Evolutionary conservation across 2,888 invertebrate species (phyloP).

Genomic region (Aphodius granarius): DNA sequence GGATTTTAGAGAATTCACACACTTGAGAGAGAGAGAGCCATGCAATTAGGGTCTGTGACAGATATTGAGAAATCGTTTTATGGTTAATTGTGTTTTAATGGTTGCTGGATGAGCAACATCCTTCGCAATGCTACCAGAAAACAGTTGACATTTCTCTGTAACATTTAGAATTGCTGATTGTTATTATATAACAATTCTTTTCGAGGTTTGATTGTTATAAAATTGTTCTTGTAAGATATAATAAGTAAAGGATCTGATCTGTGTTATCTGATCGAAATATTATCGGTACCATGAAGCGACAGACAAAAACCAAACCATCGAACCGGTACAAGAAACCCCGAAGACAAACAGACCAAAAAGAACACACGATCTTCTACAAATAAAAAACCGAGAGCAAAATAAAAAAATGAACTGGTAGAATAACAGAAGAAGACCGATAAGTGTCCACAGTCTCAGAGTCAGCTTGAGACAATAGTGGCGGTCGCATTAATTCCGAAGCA

Average conservation of each 20-base stretch:
- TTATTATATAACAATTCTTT: neutral
- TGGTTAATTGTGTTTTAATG: neutral
- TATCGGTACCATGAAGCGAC: neutral
- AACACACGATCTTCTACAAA: neutral
- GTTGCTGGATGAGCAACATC: neutral
- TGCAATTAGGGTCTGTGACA: neutral
- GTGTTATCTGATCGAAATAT: neutral
- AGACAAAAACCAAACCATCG: neutral
- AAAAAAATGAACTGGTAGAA: neutral
- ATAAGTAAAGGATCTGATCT: too few species aligned
- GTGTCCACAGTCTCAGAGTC: constrained; percentile 2
- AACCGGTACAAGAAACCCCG: neutral
- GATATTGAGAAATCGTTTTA: neutral
- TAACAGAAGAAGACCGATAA: constrained; percentile 9
- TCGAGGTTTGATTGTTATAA: too few species aligned
- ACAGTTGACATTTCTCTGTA: neutral
- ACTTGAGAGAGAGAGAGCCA: neutral
- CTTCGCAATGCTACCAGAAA: neutral
- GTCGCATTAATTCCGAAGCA: neutral
- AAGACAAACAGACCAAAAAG: neutral
- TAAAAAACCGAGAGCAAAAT: neutral
- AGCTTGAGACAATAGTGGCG: constrained; percentile 2
- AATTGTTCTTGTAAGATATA: too few species aligned
- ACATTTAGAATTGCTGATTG: neutral
- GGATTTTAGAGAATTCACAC: neutral